phyloP scores from a whole-genome alignment of 1,140 invertebrate species.

The Camponotus vicinus region DNA sequence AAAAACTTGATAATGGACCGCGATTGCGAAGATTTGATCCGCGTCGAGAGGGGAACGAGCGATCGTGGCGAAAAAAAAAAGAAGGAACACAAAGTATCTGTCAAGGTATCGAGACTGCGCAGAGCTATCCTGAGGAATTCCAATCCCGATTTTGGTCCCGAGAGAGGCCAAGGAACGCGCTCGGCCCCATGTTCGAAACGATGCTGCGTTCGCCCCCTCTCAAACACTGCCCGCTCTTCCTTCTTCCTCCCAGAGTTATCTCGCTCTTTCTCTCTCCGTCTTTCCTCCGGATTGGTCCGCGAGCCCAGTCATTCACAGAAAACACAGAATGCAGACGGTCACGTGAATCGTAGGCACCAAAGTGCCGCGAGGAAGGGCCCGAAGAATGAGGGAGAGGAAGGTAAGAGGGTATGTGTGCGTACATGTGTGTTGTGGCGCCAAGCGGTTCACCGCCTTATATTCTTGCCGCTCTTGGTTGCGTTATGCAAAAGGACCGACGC shows the following conservation, averaged over 20 bases:
- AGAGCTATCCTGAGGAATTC: constrained; percentile 80
- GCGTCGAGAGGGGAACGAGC: constrained; percentile 14
- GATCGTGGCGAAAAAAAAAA: constrained; percentile 10
- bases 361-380: constrained; percentile 42
- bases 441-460: constrained; percentile 63
- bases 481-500: constrained; percentile 47
- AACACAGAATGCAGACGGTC: constrained; percentile 79
- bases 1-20: background rate
- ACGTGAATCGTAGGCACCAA: constrained; percentile 68
- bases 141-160: constrained; percentile 81
- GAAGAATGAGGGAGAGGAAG: background rate
- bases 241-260: constrained; percentile 2
- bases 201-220: constrained; percentile 41
- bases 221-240: constrained; percentile 16
- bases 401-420: constrained; percentile 35
- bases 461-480: constrained; percentile 34
- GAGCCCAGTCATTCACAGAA: constrained; percentile 85
- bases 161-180: constrained; percentile 77
- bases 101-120: constrained; percentile 52
- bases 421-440: constrained; percentile 69
- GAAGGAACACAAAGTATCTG: constrained; percentile 19
- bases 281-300: constrained; percentile 74
- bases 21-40: constrained; percentile 52
- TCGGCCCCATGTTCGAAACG: constrained; percentile 68
- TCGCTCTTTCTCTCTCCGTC: constrained; percentile 45